A percentile compares a stretch with the other conserved stretches of the same genome.
Conservation (phyloP, 2,888 invertebrate genomes). For the Trilocha varians region DNA sequence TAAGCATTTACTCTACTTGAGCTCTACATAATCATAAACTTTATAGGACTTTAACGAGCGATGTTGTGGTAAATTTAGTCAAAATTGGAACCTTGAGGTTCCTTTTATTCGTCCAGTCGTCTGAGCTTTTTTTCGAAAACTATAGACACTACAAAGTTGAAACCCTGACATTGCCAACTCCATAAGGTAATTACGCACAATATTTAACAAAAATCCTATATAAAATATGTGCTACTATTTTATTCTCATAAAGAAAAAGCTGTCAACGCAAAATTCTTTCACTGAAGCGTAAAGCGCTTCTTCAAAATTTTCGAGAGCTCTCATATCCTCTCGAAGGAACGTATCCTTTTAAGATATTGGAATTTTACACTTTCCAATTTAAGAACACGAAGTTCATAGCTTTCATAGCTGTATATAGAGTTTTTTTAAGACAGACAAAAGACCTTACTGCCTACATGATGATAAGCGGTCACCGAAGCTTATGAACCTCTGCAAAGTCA, state of each 20-base stretch:
- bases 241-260: neutral
- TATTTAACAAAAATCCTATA: too few relatives aligned
- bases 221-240: too few relatives aligned
- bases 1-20: constrained; percentile 31
- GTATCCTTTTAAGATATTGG: constrained; percentile 36
- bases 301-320: constrained; percentile 17
- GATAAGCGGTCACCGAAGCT: too few relatives aligned
- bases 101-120: too few relatives aligned
- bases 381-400: neutral
- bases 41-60: neutral
- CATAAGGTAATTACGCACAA: too few relatives aligned
- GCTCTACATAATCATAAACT: neutral
- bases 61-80: too few relatives aligned
- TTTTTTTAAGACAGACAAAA: neutral
- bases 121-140: too few relatives aligned
- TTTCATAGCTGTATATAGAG: neutral
- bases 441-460: too few relatives aligned
- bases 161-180: too few relatives aligned
- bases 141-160: too few relatives aligned
- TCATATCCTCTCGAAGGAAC: constrained; percentile 26
- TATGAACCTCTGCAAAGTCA: too few relatives aligned
- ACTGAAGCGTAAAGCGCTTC: constrained; percentile 1
- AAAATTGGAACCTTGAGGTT: too few relatives aligned
- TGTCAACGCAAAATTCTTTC: neutral
- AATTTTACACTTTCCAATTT: constrained; percentile 11